These are phyloP conservation scores for Galleria mellonella DNA, from an alignment of 1,140 invertebrate genomes.

Conservation along the genomic window DNA sequence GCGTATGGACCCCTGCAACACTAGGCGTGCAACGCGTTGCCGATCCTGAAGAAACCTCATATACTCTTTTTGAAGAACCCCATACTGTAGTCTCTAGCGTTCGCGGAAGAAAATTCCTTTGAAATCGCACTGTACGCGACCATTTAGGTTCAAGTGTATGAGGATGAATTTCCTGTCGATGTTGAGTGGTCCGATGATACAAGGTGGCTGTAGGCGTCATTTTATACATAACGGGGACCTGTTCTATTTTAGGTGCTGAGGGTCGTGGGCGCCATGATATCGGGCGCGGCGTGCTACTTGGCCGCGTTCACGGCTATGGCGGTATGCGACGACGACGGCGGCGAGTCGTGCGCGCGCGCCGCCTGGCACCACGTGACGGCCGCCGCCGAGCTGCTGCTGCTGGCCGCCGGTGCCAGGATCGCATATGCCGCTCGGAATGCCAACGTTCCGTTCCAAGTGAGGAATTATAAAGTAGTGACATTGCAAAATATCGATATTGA, in stretches of 20 bases:
- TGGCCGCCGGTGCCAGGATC: constrained; percentile 88
- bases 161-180: too few relatives aligned
- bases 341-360: constrained; percentile 82
- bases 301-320: constrained; percentile 87
- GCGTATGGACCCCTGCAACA: too few relatives aligned
- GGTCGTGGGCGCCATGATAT: constrained; percentile 72
- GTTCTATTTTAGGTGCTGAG: constrained; percentile 39
- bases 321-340: constrained; percentile 70
- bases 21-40: too few relatives aligned
- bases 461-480: constrained; percentile 3
- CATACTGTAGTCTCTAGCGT: too few relatives aligned
- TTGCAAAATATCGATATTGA: too few relatives aligned
- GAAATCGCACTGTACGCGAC: too few relatives aligned
- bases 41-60: too few relatives aligned
- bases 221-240: not conserved
- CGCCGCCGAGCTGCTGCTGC: constrained; percentile 87
- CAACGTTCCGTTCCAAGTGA: constrained; percentile 84
- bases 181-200: not conserved
- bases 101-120: too few relatives aligned
- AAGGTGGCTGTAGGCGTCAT: not conserved
- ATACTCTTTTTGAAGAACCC: too few relatives aligned
- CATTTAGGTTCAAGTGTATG: too few relatives aligned
- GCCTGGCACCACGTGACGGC: constrained; percentile 95
- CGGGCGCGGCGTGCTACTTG: constrained; percentile 88
- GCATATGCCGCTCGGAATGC: constrained; percentile 85